Evolutionary conservation across 1,140 invertebrate genomes (phyloP).

Genomic region (Callitettix versicolor): DNA sequence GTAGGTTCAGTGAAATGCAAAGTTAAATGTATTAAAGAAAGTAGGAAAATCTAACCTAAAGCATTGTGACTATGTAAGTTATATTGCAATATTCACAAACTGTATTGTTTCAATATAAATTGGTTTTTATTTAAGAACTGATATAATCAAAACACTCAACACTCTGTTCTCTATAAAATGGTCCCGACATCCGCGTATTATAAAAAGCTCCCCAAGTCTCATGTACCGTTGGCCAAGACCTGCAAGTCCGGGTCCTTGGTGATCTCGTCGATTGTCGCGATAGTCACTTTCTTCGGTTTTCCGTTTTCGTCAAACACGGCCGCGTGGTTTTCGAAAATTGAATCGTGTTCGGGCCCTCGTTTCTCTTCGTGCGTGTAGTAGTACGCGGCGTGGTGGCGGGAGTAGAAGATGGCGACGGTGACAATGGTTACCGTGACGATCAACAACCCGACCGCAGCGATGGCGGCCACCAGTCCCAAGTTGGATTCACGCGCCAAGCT

Average conservation of each 20-base stretch:
- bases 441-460: conserved; percentile 36
- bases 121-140: no score
- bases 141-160: no score
- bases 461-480: conserved; percentile 44
- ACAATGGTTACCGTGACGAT: conserved; percentile 40
- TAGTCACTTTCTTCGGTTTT: conserved; percentile 29
- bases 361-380: conserved; percentile 53
- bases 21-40: no score
- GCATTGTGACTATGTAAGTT: no score
- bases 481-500: conserved; percentile 39
- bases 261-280: conserved; percentile 35
- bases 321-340: conserved; percentile 25
- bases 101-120: no score
- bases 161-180: no score
- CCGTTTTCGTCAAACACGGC: conserved; percentile 23
- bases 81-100: no score
- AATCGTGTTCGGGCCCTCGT: conserved; percentile 13
- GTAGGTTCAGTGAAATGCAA: no score
- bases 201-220: conserved; percentile 15
- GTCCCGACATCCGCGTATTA: background rate
- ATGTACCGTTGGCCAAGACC: conserved; percentile 26
- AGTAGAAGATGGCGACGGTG: conserved; percentile 42
- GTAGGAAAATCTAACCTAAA: no score
- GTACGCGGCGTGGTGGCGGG: conserved; percentile 49
- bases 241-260: conserved; percentile 31